Evolutionary conservation across 2,113 vertebrate genomes (phyloP), one percentile per base, ranked within the genome.

Genomic region (Oncorhynchus mykiss): DNA sequence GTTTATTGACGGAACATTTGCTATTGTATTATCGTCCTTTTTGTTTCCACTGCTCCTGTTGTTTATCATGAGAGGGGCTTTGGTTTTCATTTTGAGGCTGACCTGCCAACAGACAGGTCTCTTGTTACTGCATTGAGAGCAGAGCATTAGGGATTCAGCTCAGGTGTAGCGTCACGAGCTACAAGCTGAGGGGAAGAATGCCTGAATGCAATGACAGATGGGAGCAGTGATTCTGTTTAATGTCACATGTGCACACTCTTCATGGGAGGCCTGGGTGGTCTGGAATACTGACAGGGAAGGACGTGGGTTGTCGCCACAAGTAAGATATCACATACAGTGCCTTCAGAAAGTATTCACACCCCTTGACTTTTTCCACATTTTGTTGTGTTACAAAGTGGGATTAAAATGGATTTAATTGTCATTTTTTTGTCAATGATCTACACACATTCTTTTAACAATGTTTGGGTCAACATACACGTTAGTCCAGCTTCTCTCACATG

Each of bases 201-300:
- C 66, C 65, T 78, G 70, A 29, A 77, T 59, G 31, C 72, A 20
- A 9, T 31, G 73, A 82, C 87, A 91, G 87, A 88, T 89, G 86
- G 87, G 83, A 83, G 75, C 80, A 72, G 71, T 89, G 86, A 90
- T 92, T 85, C 81, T 82, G 82, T 92, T 92, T 90, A 86, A 92
- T 89, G 87, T 45, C 70, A 77, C 80, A 79, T 76, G 31, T 2
- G 13, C 78, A 77, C 80, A 67, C 70, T 69, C 25, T 81, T 82
- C 78, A 68, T 70, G 71, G 80, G 65, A 76, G 71, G 77, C 70
- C 75, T 78, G 82, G 80, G 78, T 84, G 86, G 72, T 84, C 75
- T 72, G 79, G 78, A 80, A 81, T 71, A 70, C 75, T 78, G 76
- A 76, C 65, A 78, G 68, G n/a, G n/a, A 70, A 48, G 75, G 77